A percentile compares a stretch with the other conserved stretches of the same genome.
These are phyloP conservation scores for Characodon lateralis DNA, from an alignment of 2,797 vertebrate species.

Conservation along the genomic window DNA sequence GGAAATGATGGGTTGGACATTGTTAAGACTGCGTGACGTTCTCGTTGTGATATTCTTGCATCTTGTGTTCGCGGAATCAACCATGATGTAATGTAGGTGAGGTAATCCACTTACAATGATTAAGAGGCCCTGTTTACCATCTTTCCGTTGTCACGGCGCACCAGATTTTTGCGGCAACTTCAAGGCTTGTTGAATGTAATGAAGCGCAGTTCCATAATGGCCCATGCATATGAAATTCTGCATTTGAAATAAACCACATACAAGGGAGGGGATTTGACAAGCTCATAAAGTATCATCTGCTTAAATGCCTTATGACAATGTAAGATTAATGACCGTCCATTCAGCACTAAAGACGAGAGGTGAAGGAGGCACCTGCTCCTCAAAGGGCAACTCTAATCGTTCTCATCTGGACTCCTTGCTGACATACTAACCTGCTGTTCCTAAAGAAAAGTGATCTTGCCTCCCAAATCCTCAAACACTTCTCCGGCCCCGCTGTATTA, in stretches of 20 bases:
- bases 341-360: conserved; percentile 66
- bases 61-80: conserved; percentile 56
- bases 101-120: conserved; percentile 77
- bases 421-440: conserved; percentile 86
- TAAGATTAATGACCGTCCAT: conserved; percentile 77
- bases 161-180: conserved; percentile 43
- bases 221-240: conserved; percentile 40
- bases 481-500: conserved; percentile 84
- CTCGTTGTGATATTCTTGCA: conserved; percentile 64
- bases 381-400: conserved; percentile 86
- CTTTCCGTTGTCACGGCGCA: conserved; percentile 23
- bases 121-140: conserved; percentile 59
- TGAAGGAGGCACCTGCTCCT: conserved; percentile 83
- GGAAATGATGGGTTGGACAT: conserved; percentile 49
- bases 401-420: conserved; percentile 87
- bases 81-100: conserved; percentile 75
- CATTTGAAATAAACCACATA: conserved; percentile 70
- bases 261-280: conserved; percentile 61
- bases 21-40: conserved; percentile 62
- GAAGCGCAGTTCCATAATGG: conserved; percentile 45
- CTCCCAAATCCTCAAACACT: conserved; percentile 83
- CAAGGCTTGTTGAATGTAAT: conserved; percentile 50
- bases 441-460: conserved; percentile 80
- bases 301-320: conserved; percentile 73
- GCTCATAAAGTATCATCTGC: conserved; percentile 71